Evolutionary conservation across 1,140 invertebrate genomes (phyloP), one percentile per base, ranked within the genome.

Genomic region (Achatina immaculata): DNA sequence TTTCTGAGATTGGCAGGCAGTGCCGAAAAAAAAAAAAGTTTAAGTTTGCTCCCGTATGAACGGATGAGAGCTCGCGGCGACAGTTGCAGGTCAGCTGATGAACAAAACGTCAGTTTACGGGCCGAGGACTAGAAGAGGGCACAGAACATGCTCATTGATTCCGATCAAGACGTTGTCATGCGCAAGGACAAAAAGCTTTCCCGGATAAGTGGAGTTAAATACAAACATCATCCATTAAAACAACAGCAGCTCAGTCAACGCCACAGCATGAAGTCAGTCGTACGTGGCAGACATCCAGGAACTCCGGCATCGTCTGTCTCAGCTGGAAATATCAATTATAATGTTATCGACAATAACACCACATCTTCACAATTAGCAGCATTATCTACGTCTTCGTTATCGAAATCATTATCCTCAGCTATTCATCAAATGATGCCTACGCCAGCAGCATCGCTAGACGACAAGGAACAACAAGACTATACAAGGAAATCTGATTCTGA

Each of bases 1-100:
- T 3, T 36, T 19, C 43, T 6, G 45, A 24, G 51, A 40, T n/a
- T n/a, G n/a, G n/a, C n/a, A n/a, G n/a, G n/a, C n/a, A n/a, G n/a
- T n/a, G n/a, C n/a, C n/a, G n/a, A n/a, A n/a, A n/a, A n/a, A n/a
- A n/a, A n/a, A n/a, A n/a, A n/a, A n/a, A n/a, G n/a, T n/a, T 62
- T 21, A 6, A 34, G 58, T 76, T 55, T n/a, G 9, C 31, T 76
- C 42, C 34, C 74, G 55, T 21, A 24, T 62, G 74, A 51, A 58
- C n/a, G 24, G 34, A 76, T 76, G 74, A 55, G 74, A 76, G 74
- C 51, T 28, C 51, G 51, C 31, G 74, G n/a, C 34, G 74, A 58
- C 51, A 76, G 51, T 62, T 28, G 36, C 28, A 55, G 74, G 74
- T 76, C 74, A 76, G 24, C 51, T 40, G 74, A 76, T 58, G 74